Percentiles rank a stretch among this genome's conserved stretches.
Conservation (phyloP, 2,113 vertebrate species). For the Pygoscelis adeliae region DNA sequence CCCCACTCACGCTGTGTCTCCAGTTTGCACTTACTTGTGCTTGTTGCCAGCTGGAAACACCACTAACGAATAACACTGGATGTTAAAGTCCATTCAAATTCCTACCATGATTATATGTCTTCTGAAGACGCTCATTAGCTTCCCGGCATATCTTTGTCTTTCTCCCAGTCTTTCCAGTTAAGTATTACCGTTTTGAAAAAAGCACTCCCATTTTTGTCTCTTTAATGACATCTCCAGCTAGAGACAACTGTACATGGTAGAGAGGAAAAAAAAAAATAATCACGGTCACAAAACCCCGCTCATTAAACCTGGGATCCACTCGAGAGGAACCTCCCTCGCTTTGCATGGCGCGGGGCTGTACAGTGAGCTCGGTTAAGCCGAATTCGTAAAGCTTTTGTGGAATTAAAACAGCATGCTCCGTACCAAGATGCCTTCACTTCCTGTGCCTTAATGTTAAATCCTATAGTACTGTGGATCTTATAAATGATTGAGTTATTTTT, state of each 20-base stretch:
- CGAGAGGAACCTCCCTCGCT: neutral
- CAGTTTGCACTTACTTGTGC: constrained; percentile 43
- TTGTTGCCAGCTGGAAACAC: constrained; percentile 50
- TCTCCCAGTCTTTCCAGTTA: constrained; percentile 4
- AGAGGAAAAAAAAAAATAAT: neutral
- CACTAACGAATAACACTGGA: constrained; percentile 50
- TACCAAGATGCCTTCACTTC: constrained; percentile 75
- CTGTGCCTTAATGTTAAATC: constrained; percentile 75
- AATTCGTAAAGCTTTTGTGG: constrained; percentile 39
- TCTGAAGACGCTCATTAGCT: constrained; percentile 30
- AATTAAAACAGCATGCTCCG: constrained; percentile 62
- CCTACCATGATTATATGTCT: constrained; percentile 2
- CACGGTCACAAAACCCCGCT: neutral
- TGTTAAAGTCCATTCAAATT: constrained; percentile 66
- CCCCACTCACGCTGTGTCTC: constrained; percentile 2
- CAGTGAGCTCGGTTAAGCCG: neutral
- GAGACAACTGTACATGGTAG: neutral
- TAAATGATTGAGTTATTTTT: constrained; percentile 85
- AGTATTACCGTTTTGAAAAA: neutral
- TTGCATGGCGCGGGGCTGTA: neutral
- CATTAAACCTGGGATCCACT: neutral
- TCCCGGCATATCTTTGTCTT: neutral
- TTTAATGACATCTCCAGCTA: neutral
- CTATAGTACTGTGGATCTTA: constrained; percentile 75
- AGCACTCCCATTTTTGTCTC: neutral